Percentiles rank a stretch among this genome's conserved stretches.
These are phyloP conservation scores for Microcebus jonahi DNA, from an alignment of 2,113 vertebrate species.

Conservation along the genomic window DNA sequence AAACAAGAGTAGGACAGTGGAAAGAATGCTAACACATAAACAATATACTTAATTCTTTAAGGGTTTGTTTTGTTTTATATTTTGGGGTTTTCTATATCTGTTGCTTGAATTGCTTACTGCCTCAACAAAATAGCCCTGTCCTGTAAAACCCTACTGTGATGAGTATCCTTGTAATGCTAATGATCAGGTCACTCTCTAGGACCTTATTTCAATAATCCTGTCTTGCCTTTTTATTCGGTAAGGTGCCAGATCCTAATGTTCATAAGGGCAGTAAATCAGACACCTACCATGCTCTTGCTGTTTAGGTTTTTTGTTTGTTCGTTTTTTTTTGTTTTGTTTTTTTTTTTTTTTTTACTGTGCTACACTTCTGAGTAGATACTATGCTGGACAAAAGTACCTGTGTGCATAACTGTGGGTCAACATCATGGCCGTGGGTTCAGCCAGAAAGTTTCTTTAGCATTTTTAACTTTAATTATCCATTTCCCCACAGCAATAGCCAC, in stretches of 20 bases:
- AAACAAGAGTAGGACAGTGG: background rate
- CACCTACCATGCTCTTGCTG: background rate
- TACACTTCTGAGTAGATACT: background rate
- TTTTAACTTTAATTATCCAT: constrained; percentile 34
- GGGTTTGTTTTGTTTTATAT: constrained; percentile 3
- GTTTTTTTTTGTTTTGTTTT: too few species aligned
- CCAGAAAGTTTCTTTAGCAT: background rate
- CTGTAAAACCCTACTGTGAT: background rate
- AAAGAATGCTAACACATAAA: background rate
- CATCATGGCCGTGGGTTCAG: background rate
- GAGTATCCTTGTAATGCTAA: background rate
- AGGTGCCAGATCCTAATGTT: background rate
- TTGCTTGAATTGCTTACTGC: background rate
- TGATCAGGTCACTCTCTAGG: background rate
- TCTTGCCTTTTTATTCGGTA: background rate
- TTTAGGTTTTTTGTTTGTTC: background rate
- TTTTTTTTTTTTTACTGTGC: background rate
- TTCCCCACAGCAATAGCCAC: background rate
- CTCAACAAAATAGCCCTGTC: background rate
- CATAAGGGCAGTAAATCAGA: background rate
- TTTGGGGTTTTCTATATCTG: background rate
- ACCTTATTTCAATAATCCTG: background rate
- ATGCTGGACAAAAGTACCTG: background rate
- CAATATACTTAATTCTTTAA: background rate
- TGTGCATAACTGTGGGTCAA: background rate